Evolutionary conservation across 1,140 invertebrate genomes (phyloP).

Genomic region (Aphis craccivora): DNA sequence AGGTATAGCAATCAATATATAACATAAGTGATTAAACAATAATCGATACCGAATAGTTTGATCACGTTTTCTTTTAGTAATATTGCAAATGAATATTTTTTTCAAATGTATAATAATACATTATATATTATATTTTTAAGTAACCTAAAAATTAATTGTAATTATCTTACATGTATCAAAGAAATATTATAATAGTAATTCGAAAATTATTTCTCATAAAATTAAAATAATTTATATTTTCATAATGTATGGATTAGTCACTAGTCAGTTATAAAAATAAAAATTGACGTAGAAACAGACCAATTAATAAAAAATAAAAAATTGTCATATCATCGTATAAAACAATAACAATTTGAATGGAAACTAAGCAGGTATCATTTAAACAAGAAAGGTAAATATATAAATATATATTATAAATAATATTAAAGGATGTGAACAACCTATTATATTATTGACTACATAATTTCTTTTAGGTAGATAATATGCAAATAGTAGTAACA

Average conservation of each 20-base stretch:
- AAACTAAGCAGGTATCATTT: not conserved
- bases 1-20: not conserved
- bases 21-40: not conserved
- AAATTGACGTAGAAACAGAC: not conserved
- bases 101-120: slow-evolving; percentile 30
- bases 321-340: not conserved
- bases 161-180: not conserved
- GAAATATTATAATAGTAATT: not conserved
- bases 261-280: not conserved
- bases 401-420: not conserved
- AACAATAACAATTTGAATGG: not conserved
- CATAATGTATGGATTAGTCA: not conserved
- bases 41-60: not conserved
- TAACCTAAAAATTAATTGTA: not conserved
- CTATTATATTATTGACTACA: no score
- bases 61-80: not conserved
- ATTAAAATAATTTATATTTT: not conserved
- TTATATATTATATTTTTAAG: not conserved
- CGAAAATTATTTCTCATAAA: not conserved
- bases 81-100: not conserved
- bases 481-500: not conserved
- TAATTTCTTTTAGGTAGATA: no score
- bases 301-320: not conserved
- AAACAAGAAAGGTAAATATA: not conserved
- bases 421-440: no score